Evolutionary conservation across 2,113 vertebrate genomes (phyloP), one percentile per base, ranked within the genome.

Genomic region (Myodes glareolus): DNA sequence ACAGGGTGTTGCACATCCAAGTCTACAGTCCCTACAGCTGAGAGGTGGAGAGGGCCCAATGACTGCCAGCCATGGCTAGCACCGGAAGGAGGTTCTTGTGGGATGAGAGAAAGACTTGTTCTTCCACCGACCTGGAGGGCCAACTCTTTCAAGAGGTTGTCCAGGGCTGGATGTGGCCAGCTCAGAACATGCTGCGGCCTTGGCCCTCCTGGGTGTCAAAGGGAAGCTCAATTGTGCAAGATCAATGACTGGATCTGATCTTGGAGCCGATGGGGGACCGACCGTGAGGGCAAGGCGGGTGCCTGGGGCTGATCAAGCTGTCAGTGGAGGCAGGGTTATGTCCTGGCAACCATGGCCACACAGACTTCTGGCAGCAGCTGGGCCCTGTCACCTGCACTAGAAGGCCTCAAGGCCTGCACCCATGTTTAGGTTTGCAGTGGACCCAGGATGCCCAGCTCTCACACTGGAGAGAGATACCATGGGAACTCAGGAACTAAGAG

Each of bases 1-100:
- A 5, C 65, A 68, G 68, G 29, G 12, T n/a, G 39, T 0, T 14
- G 13, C 2, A 19, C 3, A 0, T 0, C 0, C 36, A 4, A 0
- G 0, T 8, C 2, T 3, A 0, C 2, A 1, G 6, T 14, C 29
- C 0, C 14, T 1, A 6, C 0, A 1, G 5, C 67, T 21, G 0
- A 14, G 9, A 36, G 23, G 70, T 1, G 10, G 33, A n/a, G 29
- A n/a, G 8, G 14, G 25, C 50, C 50, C 42, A 0, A 1, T 33
- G 31, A 3, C 52, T 45, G n/a, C 1, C 36, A 31, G 47, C 72
- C 70, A 42, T 58, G 88, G 31, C 88, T 11, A 23, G 50, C 36
- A 16, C 50, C 19, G 14, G 67, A n/a, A 25, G 67, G 29, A 21
- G 7, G 29, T 17, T 50, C 17, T 33, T 52, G 7, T 16, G 23